phyloP scores from a whole-genome alignment of 2,888 invertebrate genomes.

The Cantharis flavilabris region DNA sequence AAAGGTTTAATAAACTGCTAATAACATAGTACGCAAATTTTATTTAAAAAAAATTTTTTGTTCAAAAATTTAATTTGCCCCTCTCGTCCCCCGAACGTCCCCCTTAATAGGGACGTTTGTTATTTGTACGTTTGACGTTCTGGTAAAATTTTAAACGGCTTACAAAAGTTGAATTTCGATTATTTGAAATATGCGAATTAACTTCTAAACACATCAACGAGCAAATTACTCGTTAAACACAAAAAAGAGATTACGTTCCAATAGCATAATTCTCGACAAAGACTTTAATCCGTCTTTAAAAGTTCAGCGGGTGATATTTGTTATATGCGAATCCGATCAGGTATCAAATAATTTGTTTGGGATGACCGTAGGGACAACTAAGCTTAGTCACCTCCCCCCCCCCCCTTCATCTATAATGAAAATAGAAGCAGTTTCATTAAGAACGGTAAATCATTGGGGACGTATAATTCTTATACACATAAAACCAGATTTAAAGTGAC shows the following conservation, averaged over 20 bases:
- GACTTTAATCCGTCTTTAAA: conserved; percentile 25
- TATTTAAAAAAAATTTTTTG: background rate
- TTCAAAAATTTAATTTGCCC: background rate
- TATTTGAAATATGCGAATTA: background rate
- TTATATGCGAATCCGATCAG: conserved; percentile 25
- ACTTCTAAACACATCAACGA: background rate
- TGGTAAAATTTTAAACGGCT: background rate
- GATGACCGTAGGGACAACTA: conserved; percentile 28
- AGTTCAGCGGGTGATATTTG: conserved; percentile 6
- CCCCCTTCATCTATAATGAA: conserved; percentile 30
- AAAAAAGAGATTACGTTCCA: background rate
- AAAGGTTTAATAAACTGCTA: background rate
- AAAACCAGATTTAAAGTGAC: conserved; percentile 41
- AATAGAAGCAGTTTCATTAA: conserved; percentile 40
- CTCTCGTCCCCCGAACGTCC: too few relatives aligned
- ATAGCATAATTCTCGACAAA: background rate
- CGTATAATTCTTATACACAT: conserved; percentile 13
- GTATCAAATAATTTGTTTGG: conserved; percentile 31
- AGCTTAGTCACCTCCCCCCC: conserved; percentile 20
- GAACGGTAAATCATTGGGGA: conserved; percentile 37
- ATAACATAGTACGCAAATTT: background rate
- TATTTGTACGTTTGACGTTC: background rate
- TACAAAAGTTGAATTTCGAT: background rate
- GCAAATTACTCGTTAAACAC: background rate
- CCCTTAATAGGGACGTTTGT: background rate